These are phyloP conservation scores for Coreius guichenoti DNA, from an alignment of 2,797 vertebrate genomes.

Conservation along the genomic window DNA sequence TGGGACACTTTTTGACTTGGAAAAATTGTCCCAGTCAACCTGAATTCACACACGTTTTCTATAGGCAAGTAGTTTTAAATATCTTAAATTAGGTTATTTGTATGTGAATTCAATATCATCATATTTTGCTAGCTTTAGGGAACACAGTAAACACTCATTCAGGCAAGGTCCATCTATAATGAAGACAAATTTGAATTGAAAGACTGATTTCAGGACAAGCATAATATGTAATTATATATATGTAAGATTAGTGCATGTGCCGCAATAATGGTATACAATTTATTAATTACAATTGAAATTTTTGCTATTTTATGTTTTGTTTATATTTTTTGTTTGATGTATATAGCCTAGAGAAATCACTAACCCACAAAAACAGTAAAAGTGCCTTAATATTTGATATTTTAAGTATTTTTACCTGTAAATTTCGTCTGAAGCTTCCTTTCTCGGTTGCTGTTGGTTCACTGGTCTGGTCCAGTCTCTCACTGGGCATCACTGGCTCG, in stretches of 20 bases:
- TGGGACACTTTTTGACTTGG: neutral
- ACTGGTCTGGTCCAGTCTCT: neutral
- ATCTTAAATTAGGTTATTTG: neutral
- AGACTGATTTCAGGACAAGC: no score
- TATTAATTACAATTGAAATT: no score
- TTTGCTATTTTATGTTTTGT: neutral
- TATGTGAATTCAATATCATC: neutral
- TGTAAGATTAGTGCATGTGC: no score
- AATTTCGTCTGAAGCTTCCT: neutral
- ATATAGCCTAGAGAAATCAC: neutral
- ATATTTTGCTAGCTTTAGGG: neutral
- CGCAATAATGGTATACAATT: no score
- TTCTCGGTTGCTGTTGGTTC: neutral
- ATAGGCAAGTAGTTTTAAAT: neutral
- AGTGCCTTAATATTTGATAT: neutral
- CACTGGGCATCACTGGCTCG: conserved; percentile 80
- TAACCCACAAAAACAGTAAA: neutral
- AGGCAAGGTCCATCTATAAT: neutral
- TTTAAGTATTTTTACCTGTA: neutral
- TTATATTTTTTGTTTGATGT: neutral
- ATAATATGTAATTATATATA: no score
- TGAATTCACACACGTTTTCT: no score
- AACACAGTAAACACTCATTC: neutral
- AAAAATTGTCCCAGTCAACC: no score
- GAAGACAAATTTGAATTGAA: neutral